phyloP scores from a whole-genome alignment of 2,797 vertebrate species.

The Poecile montanus region DNA sequence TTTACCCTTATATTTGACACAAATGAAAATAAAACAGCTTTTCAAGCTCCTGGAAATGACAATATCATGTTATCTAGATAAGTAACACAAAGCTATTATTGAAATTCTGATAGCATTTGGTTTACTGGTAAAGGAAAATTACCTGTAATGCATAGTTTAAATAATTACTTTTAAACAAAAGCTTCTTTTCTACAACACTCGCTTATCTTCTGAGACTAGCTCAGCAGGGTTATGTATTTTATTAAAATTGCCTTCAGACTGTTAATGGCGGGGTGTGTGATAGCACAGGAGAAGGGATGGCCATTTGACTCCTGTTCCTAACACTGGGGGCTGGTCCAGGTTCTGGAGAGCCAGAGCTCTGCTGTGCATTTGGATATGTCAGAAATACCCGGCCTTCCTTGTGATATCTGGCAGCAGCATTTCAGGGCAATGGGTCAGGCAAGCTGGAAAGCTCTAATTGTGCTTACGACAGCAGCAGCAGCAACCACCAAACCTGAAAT shows the following conservation, averaged over 20 bases:
- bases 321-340: conserved; percentile 71
- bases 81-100: conserved; percentile 71
- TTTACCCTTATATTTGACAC: conserved; percentile 60
- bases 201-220: conserved; percentile 76
- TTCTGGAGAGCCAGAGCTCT: conserved; percentile 69
- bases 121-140: conserved; percentile 79
- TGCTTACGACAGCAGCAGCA: background rate
- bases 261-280: conserved; percentile 71
- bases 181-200: conserved; percentile 73
- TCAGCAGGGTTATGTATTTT: conserved; percentile 77
- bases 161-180: conserved; percentile 85
- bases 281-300: conserved; percentile 68
- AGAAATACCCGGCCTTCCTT: conserved; percentile 69
- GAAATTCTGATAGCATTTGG: conserved; percentile 80
- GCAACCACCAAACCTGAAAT: background rate
- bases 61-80: conserved; percentile 73
- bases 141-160: conserved; percentile 83
- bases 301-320: conserved; percentile 67
- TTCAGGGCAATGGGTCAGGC: conserved; percentile 67
- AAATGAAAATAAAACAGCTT: conserved; percentile 72
- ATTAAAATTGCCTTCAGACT: conserved; percentile 80
- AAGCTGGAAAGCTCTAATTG: conserved; percentile 50
- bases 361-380: conserved; percentile 68
- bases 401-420: conserved; percentile 65
- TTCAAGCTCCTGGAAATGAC: conserved; percentile 74